Conservation (phyloP, 2,797 vertebrate genomes). For the Sebastes oblongus region DNA sequence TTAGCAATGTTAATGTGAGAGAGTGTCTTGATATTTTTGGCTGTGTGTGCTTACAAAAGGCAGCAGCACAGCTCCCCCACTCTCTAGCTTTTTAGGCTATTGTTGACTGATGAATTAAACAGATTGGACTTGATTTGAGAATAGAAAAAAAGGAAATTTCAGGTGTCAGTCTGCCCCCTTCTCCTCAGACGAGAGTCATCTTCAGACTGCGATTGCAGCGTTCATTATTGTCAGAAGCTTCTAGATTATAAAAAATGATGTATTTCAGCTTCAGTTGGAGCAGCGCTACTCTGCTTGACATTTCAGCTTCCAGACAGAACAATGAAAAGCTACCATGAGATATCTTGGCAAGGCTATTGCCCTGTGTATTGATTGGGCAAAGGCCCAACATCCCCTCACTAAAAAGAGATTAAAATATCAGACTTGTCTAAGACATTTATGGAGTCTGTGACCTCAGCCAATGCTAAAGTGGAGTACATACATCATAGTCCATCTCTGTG, state of each 20-base stretch:
- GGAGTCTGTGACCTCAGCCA: slow-evolving; percentile 85
- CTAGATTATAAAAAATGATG: slow-evolving; percentile 43
- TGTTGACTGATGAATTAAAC: slow-evolving; percentile 80
- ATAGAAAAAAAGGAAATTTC: slow-evolving; percentile 61
- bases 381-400: slow-evolving; percentile 80
- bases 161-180: slow-evolving; percentile 59
- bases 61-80: slow-evolving; percentile 33
- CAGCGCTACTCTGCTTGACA: slow-evolving; percentile 61
- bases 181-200: slow-evolving; percentile 41
- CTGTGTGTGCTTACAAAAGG: slow-evolving; percentile 70
- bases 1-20: slow-evolving; percentile 83
- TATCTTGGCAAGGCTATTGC: slow-evolving; percentile 79
- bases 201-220: slow-evolving; percentile 14
- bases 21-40: slow-evolving; percentile 82
- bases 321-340: slow-evolving; percentile 75
- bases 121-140: slow-evolving; percentile 73
- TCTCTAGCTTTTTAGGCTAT: slow-evolving; percentile 55
- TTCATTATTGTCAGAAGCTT: slow-evolving; percentile 62
- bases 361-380: slow-evolving; percentile 81
- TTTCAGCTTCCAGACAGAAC: slow-evolving; percentile 75
- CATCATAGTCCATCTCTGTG: slow-evolving; percentile 81
- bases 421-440: slow-evolving; percentile 85
- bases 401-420: slow-evolving; percentile 86
- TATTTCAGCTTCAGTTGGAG: slow-evolving; percentile 62
- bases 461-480: slow-evolving; percentile 82